Base-by-base conservation (phyloP, 1,140 invertebrate species). In the Dreissena polymorpha region DNA sequence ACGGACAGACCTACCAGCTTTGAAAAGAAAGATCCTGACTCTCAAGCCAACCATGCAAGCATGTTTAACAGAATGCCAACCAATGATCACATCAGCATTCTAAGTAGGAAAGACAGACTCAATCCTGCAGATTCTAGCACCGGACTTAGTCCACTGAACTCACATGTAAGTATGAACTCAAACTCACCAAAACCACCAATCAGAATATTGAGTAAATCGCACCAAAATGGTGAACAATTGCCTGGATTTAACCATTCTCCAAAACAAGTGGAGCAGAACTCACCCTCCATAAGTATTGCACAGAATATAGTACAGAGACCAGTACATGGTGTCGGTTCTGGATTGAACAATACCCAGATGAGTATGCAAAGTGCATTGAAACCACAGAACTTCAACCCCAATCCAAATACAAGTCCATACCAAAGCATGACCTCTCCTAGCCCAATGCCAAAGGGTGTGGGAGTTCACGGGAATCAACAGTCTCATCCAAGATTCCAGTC, bases 381-480 rank as follows among this genome's bases (percentile, higher is more conserved):
- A 65, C 79, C 79, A n/a, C 79, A 82, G n/a, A 82, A 64, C 63
- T 82, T 82, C 51, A 82, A 82, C 51, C 79, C 79, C 23, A 82
- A 82, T 53, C 79, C 70, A 18, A 64, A 65, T 25, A 25, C 65
- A 2, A 82, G 63, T 68, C 79, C 79, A 68, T 82, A 73, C 57
- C 79, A 82, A 27, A 82, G 74, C 57, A 51, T 82, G 10, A 82
- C 57, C 21, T 57, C 79, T 8, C 71, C 39, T 7, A 74, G n/a
- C 65, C 63, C 65, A 10, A 69, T 78, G 0, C 73, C 67, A 27
- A 82, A 82, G 29, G 57, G 49, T 51, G 25, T 82, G 25, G 79
- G 70, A 23, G n/a, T 82, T 39, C 65, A 73, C 65, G 79, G 79
- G 16, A 73, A 49, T 27, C 79, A 82, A 23, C 71, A 73, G 39